Conservation (phyloP, 2,888 invertebrate species). For the Vandiemenella viatica region DNA sequence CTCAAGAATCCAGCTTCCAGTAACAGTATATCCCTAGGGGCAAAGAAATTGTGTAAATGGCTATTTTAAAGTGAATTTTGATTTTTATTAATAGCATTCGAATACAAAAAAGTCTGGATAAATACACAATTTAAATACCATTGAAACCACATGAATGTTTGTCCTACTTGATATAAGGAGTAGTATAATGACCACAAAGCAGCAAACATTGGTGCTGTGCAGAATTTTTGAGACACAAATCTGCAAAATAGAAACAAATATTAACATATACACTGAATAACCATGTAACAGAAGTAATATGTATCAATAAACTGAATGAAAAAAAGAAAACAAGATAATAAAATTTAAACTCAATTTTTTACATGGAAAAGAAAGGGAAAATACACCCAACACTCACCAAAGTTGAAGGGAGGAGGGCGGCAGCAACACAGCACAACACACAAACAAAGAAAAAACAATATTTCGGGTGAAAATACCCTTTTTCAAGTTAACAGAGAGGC, state of each 20-base stretch:
- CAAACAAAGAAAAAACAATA: too few species aligned
- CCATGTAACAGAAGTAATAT: not conserved
- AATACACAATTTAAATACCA: constrained; percentile 34
- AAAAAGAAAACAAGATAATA: constrained; percentile 3
- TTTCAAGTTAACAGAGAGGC: too few species aligned
- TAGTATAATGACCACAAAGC: constrained; percentile 53
- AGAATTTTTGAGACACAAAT: constrained; percentile 42
- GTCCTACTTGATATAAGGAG: constrained; percentile 60
- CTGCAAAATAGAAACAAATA: constrained; percentile 26
- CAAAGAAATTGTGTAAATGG: constrained; percentile 2
- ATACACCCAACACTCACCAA: too few species aligned
- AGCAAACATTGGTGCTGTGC: constrained; percentile 43
- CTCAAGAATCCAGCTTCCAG: constrained; percentile 58
- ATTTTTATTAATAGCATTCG: not conserved
- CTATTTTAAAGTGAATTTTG: too few species aligned
- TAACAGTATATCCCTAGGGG: constrained; percentile 50
- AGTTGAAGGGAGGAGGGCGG: too few species aligned
- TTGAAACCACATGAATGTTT: constrained; percentile 56
- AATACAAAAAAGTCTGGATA: not conserved
- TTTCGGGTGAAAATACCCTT: too few species aligned
- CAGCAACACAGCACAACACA: too few species aligned
- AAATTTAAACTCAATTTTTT: not conserved
- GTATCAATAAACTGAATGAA: not conserved
- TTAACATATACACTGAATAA: not conserved
- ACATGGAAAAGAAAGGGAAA: too few species aligned